Evolutionary conservation across 2,113 vertebrate genomes (phyloP).

Genomic region (Xerus inauris): DNA sequence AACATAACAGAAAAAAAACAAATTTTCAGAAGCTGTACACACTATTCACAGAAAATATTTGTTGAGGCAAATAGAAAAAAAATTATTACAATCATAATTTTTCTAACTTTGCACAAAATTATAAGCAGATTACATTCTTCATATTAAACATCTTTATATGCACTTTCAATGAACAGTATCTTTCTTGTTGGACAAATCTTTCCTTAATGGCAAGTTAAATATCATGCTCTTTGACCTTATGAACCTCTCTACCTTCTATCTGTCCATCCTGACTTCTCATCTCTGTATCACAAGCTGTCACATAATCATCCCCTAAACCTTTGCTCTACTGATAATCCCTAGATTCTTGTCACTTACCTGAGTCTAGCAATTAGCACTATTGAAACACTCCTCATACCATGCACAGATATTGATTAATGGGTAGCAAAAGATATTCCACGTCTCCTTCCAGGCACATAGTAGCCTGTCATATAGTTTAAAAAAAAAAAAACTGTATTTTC

Average conservation of each 20-base stretch:
- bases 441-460: rapidly evolving
- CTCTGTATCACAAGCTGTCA: background rate
- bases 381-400: background rate
- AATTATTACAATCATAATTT: too few relatives aligned
- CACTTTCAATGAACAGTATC: too few relatives aligned
- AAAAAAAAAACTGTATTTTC: background rate
- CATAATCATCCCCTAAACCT: background rate
- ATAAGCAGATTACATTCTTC: too few relatives aligned
- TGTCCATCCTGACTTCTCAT: background rate
- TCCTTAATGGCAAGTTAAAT: background rate
- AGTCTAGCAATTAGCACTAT: background rate
- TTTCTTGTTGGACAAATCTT: background rate
- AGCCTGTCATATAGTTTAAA: background rate
- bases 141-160: too few relatives aligned
- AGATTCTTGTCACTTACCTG: background rate
- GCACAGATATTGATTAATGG: rapidly evolving
- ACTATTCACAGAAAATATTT: too few relatives aligned
- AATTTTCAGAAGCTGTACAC: too few relatives aligned
- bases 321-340: background rate
- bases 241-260: background rate
- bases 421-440: background rate
- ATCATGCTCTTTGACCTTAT: background rate
- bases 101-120: too few relatives aligned
- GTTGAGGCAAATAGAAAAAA: too few relatives aligned
- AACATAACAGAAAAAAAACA: too few relatives aligned